Evolutionary conservation across 2,888 invertebrate species (phyloP).

Genomic region (Drosophila merina): DNA sequence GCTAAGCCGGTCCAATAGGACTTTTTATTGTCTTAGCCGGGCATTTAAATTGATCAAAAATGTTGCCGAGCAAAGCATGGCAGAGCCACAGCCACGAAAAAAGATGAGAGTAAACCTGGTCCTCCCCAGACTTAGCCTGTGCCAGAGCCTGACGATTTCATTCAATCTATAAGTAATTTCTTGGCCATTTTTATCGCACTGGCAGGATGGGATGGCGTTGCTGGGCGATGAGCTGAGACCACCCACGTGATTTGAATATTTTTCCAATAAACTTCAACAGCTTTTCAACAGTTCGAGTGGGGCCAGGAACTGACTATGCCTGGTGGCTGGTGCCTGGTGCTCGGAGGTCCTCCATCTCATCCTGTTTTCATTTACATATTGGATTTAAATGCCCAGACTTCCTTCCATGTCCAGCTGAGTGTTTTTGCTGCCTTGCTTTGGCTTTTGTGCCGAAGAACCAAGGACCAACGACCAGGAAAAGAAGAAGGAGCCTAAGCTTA

Average conservation of each 20-base stretch:
- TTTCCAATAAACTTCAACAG: slow-evolving; percentile 81
- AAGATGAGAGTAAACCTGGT: slow-evolving; percentile 4
- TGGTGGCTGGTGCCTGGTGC: not conserved
- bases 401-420: slow-evolving; percentile 70
- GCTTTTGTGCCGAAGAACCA: slow-evolving; percentile 4
- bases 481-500: slow-evolving; percentile 65
- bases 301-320: slow-evolving; percentile 12
- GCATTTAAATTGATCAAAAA: slow-evolving; percentile 78
- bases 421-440: slow-evolving; percentile 59
- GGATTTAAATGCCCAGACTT: slow-evolving; percentile 75
- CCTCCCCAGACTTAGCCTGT: not conserved
- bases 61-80: slow-evolving; percentile 44
- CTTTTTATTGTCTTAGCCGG: slow-evolving; percentile 72
- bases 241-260: slow-evolving; percentile 81
- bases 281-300: slow-evolving; percentile 68
- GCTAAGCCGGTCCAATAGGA: slow-evolving; percentile 59
- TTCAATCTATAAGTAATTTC: slow-evolving; percentile 78
- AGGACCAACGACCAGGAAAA: slow-evolving; percentile 4
- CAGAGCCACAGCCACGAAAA: slow-evolving; percentile 9
- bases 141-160: slow-evolving; percentile 63
- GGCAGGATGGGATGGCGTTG: slow-evolving; percentile 34
- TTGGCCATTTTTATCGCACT: slow-evolving; percentile 74
- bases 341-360: not conserved
- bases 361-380: slow-evolving; percentile 70
- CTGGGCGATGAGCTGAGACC: slow-evolving; percentile 66